phyloP scores from a whole-genome alignment of 2,113 vertebrate species.

The Plecotus auritus region DNA sequence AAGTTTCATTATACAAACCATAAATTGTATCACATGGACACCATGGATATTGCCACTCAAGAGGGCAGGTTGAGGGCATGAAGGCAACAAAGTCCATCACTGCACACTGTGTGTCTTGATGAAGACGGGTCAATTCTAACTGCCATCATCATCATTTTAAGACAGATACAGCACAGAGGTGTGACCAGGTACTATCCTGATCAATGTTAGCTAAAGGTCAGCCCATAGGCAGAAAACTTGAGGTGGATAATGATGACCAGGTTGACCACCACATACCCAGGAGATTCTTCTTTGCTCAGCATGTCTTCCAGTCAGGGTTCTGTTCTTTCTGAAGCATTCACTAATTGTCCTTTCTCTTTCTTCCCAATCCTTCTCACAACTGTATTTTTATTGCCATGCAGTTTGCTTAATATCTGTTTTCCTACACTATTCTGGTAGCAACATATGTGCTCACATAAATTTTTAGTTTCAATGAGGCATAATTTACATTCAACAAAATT shows the following conservation, averaged over 20 bases:
- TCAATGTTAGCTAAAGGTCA: background rate
- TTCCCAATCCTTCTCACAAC: background rate
- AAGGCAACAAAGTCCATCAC: no score
- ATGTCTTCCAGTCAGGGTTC: background rate
- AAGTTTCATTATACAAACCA: background rate
- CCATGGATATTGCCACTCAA: background rate
- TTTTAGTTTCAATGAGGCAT: background rate
- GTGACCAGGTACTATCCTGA: background rate
- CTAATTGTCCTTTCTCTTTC: background rate
- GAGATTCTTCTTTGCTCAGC: background rate
- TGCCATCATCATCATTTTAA: background rate
- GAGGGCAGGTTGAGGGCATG: background rate
- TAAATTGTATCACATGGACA: background rate
- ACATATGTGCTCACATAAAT: background rate
- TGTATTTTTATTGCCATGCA: background rate
- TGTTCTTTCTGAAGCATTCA: background rate
- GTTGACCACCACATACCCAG: background rate
- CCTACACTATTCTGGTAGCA: background rate
- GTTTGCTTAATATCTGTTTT: background rate
- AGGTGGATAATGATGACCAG: background rate
- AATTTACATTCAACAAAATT: background rate
- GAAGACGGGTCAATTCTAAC: background rate
- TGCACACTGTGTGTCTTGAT: background rate
- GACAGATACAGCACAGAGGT: background rate
- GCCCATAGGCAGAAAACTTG: background rate